Base-by-base conservation (phyloP, 1,140 invertebrate species). In the Drosophila albomicans region DNA sequence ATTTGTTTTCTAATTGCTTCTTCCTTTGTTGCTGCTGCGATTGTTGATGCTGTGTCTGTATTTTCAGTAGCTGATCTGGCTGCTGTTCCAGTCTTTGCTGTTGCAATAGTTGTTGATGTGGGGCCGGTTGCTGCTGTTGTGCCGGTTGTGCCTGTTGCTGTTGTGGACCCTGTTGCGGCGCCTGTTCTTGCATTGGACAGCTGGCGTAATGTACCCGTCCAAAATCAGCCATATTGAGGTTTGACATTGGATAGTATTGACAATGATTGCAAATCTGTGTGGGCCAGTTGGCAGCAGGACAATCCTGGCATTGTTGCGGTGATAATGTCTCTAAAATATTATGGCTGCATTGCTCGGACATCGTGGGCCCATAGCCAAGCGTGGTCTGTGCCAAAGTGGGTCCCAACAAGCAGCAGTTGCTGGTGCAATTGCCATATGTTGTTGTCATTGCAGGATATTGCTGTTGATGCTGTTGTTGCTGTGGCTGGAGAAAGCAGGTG, bases 391-490 rank as follows among this genome's bases (percentile, higher is more conserved):
- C 25, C 30, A 66, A 6, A 0, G 48, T 6, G 5, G 75, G 28
- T 6, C 25, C 51, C 38, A 66, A 2, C 45, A 66, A 15, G 13
- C 69, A 70, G 45, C 58, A 81, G 10, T 43, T 78, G 41, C 52
- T 69, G 20, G 54, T 51, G n/a, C 62, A 54, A n/a, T 30, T 51
- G 41, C 5, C 16, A 59, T 30, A 67, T 8, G n/a, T 16, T 38
- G 35, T 38, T 38, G 35, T 10, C 35, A 38, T 38, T 38, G 45
- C 30, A 41, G 41, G 41, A 43, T 43, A 43, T 13, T 68, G 46
- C 16, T 25, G 52, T n/a, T 46, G 51, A 10, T 58, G 65, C 8
- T 59, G 38, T 28, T 38, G 67, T 32, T 63, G 56, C 13, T 61
- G 66, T 4, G 30, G 35, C n/a, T 52, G 35, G 1, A 46, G 7